These are phyloP conservation scores for Prochilodus magdalenae DNA, from an alignment of 2,113 vertebrate species.

Conservation along the genomic window DNA sequence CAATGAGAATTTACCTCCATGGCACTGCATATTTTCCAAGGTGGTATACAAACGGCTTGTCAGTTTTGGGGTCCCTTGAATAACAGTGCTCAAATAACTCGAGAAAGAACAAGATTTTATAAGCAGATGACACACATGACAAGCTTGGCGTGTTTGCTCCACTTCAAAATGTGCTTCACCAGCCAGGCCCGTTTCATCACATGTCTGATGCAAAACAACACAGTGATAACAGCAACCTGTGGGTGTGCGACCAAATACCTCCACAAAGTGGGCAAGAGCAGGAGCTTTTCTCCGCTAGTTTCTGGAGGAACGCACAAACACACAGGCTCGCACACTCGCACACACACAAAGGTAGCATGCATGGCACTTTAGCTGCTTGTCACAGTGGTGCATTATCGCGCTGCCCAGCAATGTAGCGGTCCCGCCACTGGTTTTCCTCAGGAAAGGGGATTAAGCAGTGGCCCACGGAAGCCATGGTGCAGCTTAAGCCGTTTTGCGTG, in stretches of 20 bases:
- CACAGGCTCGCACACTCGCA: constrained; percentile 48
- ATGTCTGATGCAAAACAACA: constrained; percentile 72
- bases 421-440: constrained; percentile 68
- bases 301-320: constrained; percentile 52
- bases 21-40: neutral
- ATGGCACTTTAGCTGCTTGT: constrained; percentile 59
- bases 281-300: constrained; percentile 37
- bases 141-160: constrained; percentile 46
- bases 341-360: constrained; percentile 44
- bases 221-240: constrained; percentile 64
- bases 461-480: constrained; percentile 64
- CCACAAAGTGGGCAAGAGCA: constrained; percentile 55
- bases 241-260: constrained; percentile 66
- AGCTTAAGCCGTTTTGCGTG: constrained; percentile 71
- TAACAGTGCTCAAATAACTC: constrained; percentile 59
- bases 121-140: constrained; percentile 52
- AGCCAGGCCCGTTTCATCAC: constrained; percentile 51
- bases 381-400: constrained; percentile 70
- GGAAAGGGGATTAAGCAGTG: constrained; percentile 77
- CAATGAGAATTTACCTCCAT: neutral
- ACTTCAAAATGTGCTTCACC: constrained; percentile 14
- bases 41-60: neutral
- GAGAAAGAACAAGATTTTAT: constrained; percentile 46
- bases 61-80: constrained; percentile 39
- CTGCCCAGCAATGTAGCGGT: constrained; percentile 70